A percentile compares a stretch with the other conserved stretches of the same genome.
phyloP scores from a whole-genome alignment of 2,888 invertebrate genomes.

The Troilus luridus region DNA sequence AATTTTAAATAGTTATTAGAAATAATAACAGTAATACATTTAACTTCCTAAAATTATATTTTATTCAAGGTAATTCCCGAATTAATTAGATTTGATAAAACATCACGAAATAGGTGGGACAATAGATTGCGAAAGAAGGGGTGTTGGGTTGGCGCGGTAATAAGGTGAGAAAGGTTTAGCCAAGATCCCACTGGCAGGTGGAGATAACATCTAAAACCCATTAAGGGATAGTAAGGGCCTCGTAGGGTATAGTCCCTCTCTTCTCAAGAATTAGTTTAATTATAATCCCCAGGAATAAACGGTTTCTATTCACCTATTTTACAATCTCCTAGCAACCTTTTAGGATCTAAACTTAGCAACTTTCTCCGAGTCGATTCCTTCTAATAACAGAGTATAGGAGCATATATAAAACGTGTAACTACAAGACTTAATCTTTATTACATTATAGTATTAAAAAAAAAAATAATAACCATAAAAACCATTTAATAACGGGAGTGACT shows the following conservation, averaged over 20 bases:
- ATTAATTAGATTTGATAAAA: neutral
- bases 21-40: no score
- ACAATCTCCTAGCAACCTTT: neutral
- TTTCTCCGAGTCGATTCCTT: no score
- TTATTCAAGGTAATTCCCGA: neutral
- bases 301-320: neutral
- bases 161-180: conserved; percentile 14
- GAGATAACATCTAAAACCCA: conserved; percentile 48
- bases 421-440: no score
- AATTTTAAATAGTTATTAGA: no score
- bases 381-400: no score
- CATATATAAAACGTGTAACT: no score
- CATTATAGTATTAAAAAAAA: no score
- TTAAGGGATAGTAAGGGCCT: conserved; percentile 14
- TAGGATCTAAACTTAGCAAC: neutral
- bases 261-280: conserved; percentile 35
- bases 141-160: neutral
- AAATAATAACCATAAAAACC: no score
- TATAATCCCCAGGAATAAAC: conserved; percentile 3
- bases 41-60: no score
- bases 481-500: no score
- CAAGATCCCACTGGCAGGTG: neutral
- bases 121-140: neutral
- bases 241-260: no score
- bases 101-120: neutral